Percentiles rank a stretch among this genome's conserved stretches.
These are phyloP conservation scores for Scomber japonicus DNA, from an alignment of 2,113 vertebrate genomes.

Conservation along the genomic window DNA sequence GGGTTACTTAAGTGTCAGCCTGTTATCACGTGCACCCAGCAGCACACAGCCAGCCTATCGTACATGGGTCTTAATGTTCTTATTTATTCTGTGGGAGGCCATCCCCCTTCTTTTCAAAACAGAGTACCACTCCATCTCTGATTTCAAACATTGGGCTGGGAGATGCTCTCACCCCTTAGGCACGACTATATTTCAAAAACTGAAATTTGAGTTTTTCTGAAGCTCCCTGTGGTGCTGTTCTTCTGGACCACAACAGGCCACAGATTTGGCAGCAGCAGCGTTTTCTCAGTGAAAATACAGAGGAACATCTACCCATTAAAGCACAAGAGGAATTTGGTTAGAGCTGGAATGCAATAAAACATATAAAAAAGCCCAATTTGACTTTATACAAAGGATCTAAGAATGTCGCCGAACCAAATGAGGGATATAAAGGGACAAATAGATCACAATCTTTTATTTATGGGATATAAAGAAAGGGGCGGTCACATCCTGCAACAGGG, in stretches of 20 bases:
- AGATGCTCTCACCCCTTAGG: conserved; percentile 67
- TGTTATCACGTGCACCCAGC: conserved; percentile 61
- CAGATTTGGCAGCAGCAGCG: conserved; percentile 75
- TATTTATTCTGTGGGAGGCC: conserved; percentile 49
- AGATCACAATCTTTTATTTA: conserved; percentile 72
- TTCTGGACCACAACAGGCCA: conserved; percentile 80
- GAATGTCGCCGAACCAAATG: conserved; percentile 72
- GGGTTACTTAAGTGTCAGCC: conserved; percentile 71
- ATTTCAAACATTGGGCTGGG: conserved; percentile 77
- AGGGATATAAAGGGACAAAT: conserved; percentile 75
- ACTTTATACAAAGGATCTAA: conserved; percentile 76
- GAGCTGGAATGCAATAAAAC: conserved; percentile 80
- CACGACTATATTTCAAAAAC: conserved; percentile 71
- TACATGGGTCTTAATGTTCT: conserved; percentile 38
- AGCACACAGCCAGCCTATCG: conserved; percentile 45
- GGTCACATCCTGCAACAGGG: conserved; percentile 66
- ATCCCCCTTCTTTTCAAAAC: conserved; percentile 42
- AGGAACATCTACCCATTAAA: conserved; percentile 73
- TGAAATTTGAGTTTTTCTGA: conserved; percentile 81
- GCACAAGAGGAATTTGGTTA: conserved; percentile 78
- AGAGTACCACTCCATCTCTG: conserved; percentile 59
- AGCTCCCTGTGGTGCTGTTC: conserved; percentile 83
- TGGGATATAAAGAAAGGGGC: conserved; percentile 65
- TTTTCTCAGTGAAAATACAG: conserved; percentile 71
- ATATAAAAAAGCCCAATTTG: conserved; percentile 65